Base-by-base conservation (phyloP, 2,888 invertebrate genomes). In the Eremobia ochroleuca region DNA sequence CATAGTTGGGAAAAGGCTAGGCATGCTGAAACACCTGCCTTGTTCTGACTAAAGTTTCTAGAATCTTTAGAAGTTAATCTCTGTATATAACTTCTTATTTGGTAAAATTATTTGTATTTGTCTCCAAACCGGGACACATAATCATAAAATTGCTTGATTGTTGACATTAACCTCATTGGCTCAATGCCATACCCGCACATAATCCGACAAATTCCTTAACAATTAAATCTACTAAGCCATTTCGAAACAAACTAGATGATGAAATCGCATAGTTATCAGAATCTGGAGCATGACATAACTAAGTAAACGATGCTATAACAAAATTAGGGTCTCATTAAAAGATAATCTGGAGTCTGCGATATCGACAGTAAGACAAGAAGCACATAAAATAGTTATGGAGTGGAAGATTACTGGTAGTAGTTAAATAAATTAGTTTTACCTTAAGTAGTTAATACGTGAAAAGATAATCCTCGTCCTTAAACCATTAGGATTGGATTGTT, bases 361-460 rank as follows among this genome's bases (percentile, higher is more conserved):
- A 40, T 40, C 40, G 25, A n/a, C 31, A 31, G 6, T 28, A 40
- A 25, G 18, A 52, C 25, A 37, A 37, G 52, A 31, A 0, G 34
- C 34, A 52, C 31, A 68, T 73, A 68, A 55, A 73, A 68, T 73
- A 68, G 55, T 37, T 55, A n/a, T 21, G 5, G 34, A 52, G 13
- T 37, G 3, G 34, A 37, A n/a, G 18, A 13, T n/a, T n/a, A 55
- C 11, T 21, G 6, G 11, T 18, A 18, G 2, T 68, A n/a, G n/a
- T n/a, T n/a, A 55, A 68, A 52, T 52, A 34, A n/a, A 37, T 18
- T n/a, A 49, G 18, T 68, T 3, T 31, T 43, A 61, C 15, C 5
- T 5, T 25, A 37, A 15, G 6, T 28, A n/a, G n/a, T n/a, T n/a
- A 11, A 37, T 18, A 21, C 25, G 1, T 4, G 0, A 37, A n/a